Evolutionary conservation across 2,113 vertebrate species (phyloP), one percentile per base, ranked within the genome.

Genomic region (Cnemophilus loriae): DNA sequence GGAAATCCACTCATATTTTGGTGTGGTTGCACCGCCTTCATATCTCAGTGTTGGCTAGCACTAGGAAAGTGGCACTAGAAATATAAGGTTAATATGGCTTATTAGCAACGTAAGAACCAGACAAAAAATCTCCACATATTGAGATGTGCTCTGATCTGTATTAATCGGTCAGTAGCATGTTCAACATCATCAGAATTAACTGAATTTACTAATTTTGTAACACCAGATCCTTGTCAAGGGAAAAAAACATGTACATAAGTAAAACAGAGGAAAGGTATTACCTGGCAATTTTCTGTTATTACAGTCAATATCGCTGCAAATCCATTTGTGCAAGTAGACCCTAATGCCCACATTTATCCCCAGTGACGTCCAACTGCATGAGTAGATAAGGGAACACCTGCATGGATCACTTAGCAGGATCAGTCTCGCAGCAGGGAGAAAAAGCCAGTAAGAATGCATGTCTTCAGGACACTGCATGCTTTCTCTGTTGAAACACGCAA

Each of bases 381-480:
- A 74, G 64, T 17, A 93, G 95, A 86, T 96, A 96, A 95, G 93
- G 27, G 74, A 95, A 93, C 93, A 95, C 95, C 95, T 96, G 95
- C 85, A 83, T 59, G 79, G 90, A 95, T 96, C 92, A 81, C 92
- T 94, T 90, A 84, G 93, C 78, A 96, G 92, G 75, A 93, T 90
- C 89, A 80, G 78, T 50, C 93, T 96, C 84, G 61, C 81, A 95
- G 89, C 84, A 81, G 82, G 90, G 95, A 88, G 90, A 83, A 93
- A 83, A 76, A 95, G 90, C 8, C 87, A 77, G 42, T 52, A 94
- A 96, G 93, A 96, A 96, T 96, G 84, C 90, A 93, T 94, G 82
- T 97, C 95, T 97, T 89, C 92, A 86, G 95, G 96, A 96, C 85
- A 96, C 85, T 88, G 91, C 93, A 44, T 95, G 95, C 92, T 86